phyloP scores from a whole-genome alignment of 2,113 vertebrate species.

The Coracopsis vasa region DNA sequence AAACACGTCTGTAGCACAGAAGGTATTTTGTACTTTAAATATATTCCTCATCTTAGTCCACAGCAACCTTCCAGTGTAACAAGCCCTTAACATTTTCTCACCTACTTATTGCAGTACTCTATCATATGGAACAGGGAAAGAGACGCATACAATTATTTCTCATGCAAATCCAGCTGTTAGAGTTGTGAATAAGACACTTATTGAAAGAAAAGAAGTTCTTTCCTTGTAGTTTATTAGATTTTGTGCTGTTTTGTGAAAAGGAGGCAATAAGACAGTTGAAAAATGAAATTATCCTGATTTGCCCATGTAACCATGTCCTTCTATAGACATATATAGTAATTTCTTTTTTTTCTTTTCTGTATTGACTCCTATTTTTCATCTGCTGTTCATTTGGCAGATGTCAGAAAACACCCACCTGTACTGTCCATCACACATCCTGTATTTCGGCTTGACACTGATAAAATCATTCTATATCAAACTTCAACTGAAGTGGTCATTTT shows the following conservation, averaged over 20 bases:
- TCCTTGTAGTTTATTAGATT: background rate
- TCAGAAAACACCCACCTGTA: background rate
- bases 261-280: background rate
- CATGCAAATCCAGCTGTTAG: background rate
- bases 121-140: background rate
- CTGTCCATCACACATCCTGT: background rate
- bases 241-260: background rate
- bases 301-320: rapidly evolving
- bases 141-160: background rate
- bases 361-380: background rate
- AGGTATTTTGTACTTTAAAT: background rate
- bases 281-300: background rate
- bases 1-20: background rate
- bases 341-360: background rate
- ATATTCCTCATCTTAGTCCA: background rate
- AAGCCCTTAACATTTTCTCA: background rate
- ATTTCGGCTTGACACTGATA: background rate
- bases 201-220: background rate
- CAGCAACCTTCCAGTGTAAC: background rate
- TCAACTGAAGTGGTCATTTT: background rate
- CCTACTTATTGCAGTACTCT: background rate
- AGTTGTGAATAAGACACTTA: background rate
- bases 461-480: background rate
- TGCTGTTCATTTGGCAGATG: background rate
- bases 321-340: background rate